A percentile compares a stretch with the other conserved stretches of the same genome.
phyloP scores from a whole-genome alignment of 2,113 vertebrate species.

The Columbina picui region DNA sequence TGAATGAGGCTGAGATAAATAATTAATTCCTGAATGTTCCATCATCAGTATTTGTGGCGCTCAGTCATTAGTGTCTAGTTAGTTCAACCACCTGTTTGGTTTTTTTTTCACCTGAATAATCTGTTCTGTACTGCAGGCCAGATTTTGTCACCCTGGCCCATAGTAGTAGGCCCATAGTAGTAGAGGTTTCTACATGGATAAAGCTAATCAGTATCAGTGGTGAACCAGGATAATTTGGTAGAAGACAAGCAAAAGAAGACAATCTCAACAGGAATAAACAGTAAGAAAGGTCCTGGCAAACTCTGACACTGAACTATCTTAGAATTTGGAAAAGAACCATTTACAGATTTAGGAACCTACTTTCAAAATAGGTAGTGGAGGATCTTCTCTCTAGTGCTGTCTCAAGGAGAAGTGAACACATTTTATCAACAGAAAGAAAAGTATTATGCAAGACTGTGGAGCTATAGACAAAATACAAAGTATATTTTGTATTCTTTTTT shows the following conservation, averaged over 20 bases:
- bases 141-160: background rate
- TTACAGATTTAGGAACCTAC: background rate
- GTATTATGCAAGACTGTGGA: background rate
- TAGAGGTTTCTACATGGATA: background rate
- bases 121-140: background rate
- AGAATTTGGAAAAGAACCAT: background rate
- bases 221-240: background rate
- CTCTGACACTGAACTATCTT: background rate
- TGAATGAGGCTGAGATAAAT: background rate
- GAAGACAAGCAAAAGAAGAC: background rate
- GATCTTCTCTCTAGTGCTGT: background rate
- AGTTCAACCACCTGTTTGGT: background rate
- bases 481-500: background rate
- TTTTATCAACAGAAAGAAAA: background rate
- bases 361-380: background rate
- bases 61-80: background rate
- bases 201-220: background rate
- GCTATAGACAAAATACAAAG: background rate
- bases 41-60: background rate
- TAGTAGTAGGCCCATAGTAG: background rate
- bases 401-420: background rate
- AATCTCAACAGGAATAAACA: background rate
- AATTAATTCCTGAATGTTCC: background rate
- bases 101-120: background rate
- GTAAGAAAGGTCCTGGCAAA: background rate